phyloP scores from a whole-genome alignment of 2,797 vertebrate genomes.

The Eulemur coronatus region DNA sequence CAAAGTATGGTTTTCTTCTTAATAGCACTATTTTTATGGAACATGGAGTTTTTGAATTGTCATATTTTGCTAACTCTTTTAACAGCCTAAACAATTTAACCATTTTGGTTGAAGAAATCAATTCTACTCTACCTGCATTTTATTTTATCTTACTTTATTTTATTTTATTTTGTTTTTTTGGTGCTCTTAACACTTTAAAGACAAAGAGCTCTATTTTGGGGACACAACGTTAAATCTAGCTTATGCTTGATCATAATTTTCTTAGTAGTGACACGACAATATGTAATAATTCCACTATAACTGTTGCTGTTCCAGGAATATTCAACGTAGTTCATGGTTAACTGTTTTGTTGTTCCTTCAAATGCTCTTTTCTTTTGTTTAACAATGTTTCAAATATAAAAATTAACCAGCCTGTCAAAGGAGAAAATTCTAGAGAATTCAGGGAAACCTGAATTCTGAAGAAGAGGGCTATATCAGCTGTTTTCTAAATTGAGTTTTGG shows the following conservation, averaged over 20 bases:
- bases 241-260: not conserved
- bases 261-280: not conserved
- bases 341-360: not conserved
- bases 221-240: not conserved
- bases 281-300: not conserved
- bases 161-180: not conserved
- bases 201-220: not conserved
- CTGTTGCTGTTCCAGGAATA: not conserved
- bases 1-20: slow-evolving; percentile 44
- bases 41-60: slow-evolving; percentile 51
- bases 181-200: not conserved
- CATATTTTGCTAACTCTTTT: slow-evolving; percentile 65
- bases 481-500: not conserved
- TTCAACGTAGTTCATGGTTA: not conserved
- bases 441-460: not conserved
- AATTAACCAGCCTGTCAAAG: not conserved
- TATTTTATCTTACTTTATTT: not conserved
- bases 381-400: not conserved
- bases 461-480: not conserved
- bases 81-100: slow-evolving; percentile 44
- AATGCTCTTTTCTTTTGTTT: not conserved
- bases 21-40: slow-evolving; percentile 68
- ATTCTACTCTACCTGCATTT: not conserved
- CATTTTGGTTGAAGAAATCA: slow-evolving; percentile 39
- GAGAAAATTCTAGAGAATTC: not conserved